Conservation (phyloP, 2,888 invertebrate species). For the Drosophila suboccidentalis region DNA sequence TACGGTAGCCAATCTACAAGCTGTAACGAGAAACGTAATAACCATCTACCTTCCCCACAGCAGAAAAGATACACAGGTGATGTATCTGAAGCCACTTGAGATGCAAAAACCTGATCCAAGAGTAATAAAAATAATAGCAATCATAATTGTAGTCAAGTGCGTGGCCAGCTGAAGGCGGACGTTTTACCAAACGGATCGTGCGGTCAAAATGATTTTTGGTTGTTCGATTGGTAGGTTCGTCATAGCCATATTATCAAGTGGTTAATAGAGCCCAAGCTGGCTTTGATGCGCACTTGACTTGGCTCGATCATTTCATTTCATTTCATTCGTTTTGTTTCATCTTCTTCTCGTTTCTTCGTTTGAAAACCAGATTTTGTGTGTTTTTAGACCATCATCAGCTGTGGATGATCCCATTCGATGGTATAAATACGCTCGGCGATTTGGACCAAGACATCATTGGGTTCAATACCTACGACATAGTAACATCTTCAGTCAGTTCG, state of each 20-base stretch:
- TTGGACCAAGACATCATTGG: conserved; percentile 76
- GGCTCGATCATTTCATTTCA: conserved; percentile 29
- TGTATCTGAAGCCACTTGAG: conserved; percentile 51
- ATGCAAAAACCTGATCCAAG: conserved; percentile 65
- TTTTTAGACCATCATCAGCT: conserved; percentile 20
- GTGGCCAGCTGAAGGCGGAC: conserved; percentile 62
- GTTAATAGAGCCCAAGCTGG: conserved; percentile 60
- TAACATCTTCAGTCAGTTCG: conserved; percentile 65
- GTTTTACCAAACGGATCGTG: conserved; percentile 34
- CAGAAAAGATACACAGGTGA: conserved; percentile 5
- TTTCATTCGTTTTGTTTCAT: conserved; percentile 22
- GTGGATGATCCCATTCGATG: conserved; percentile 31
- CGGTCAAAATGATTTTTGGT: conserved; percentile 14
- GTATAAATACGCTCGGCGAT: conserved; percentile 77
- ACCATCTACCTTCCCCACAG: conserved; percentile 10
- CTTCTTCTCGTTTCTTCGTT: conserved; percentile 6
- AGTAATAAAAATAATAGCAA: conserved; percentile 36
- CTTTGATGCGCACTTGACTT: conserved; percentile 65
- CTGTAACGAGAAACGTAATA: conserved; percentile 33
- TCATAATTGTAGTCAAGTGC: conserved; percentile 58
- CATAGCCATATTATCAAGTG: conserved; percentile 60
- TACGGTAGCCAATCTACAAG: conserved; percentile 43
- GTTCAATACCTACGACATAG: conserved; percentile 73
- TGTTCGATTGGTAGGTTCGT: conserved; percentile 31
- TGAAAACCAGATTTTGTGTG: conserved; percentile 54